A percentile compares a stretch with the other conserved stretches of the same genome.
phyloP scores from a whole-genome alignment of 1,140 invertebrate genomes.

The Amphibalanus amphitrite region DNA sequence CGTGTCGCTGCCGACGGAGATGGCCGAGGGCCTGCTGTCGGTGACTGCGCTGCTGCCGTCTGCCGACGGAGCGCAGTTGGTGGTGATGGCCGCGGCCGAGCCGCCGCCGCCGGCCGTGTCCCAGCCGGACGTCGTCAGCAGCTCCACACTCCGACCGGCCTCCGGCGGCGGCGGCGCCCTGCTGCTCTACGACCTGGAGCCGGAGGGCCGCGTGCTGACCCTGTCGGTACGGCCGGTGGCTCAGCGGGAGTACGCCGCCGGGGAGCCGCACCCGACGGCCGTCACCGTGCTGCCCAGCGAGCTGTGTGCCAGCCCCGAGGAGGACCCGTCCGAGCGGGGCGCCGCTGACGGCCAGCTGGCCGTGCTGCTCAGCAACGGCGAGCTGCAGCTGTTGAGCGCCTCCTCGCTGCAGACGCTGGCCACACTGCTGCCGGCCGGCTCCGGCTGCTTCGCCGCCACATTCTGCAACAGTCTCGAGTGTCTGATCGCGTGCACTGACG shows the following conservation, averaged over 20 bases:
- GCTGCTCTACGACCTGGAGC: neutral
- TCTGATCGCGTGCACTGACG: conserved; percentile 57
- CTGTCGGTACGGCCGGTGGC: neutral
- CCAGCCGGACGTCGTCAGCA: neutral
- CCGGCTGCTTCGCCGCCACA: neutral
- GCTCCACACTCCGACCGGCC: too few relatives aligned
- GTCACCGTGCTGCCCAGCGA: neutral
- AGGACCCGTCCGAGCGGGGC: neutral
- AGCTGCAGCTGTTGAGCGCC: neutral
- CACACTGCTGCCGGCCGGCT: neutral
- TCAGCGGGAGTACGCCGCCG: neutral
- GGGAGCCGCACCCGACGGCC: neutral
- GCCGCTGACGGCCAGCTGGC: neutral
- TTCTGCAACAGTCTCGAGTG: conserved; percentile 40
- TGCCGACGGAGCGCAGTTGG: neutral
- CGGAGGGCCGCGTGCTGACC: neutral
- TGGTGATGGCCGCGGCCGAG: neutral
- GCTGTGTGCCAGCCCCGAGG: neutral
- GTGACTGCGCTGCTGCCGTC: neutral
- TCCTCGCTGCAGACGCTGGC: neutral
- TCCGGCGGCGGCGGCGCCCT: neutral
- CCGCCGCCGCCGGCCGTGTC: too few relatives aligned
- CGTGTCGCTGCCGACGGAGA: neutral
- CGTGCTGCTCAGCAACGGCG: neutral
- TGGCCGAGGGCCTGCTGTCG: neutral